Percentiles rank a stretch among this genome's conserved stretches.
These are phyloP conservation scores for Nephrocerus scutellatus DNA, from an alignment of 2,888 invertebrate species.

Conservation along the genomic window DNA sequence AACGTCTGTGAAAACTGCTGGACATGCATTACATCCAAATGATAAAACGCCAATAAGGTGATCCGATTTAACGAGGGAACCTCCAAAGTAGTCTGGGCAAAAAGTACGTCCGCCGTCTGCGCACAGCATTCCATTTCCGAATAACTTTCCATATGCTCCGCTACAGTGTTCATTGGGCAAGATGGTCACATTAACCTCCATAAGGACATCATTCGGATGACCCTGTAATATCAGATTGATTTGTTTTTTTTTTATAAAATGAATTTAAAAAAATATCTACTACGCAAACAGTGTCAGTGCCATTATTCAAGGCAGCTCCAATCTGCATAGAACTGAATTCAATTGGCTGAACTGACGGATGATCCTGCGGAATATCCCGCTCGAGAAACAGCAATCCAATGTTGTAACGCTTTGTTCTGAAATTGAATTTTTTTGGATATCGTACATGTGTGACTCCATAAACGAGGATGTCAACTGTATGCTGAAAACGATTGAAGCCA, in stretches of 20 bases:
- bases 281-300: constrained; percentile 16
- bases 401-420: constrained; percentile 24
- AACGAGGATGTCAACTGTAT: constrained; percentile 27
- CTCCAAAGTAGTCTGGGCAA: background rate
- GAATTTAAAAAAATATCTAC: constrained; percentile 9
- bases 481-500: constrained; percentile 26
- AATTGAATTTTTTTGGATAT: constrained; percentile 24
- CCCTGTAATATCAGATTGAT: constrained; percentile 19
- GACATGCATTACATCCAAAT: constrained; percentile 13
- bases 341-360: constrained; percentile 30
- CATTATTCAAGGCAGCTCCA: background rate
- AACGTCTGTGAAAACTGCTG: constrained; percentile 23
- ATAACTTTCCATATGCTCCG: constrained; percentile 12
- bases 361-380: constrained; percentile 30
- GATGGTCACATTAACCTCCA: constrained; percentile 17
- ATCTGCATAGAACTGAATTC: constrained; percentile 22
- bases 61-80: constrained; percentile 8
- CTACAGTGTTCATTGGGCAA: constrained; percentile 13
- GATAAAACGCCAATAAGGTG: constrained; percentile 13
- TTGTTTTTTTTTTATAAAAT: background rate
- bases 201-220: constrained; percentile 15
- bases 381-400: constrained; percentile 38
- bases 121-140: constrained; percentile 18
- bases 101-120: background rate
- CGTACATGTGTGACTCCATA: constrained; percentile 37